Evolutionary conservation across 53 echinoderm and acorn worm genomes (phyloP).

Genomic region (Temnopleurus reevesii): DNA sequence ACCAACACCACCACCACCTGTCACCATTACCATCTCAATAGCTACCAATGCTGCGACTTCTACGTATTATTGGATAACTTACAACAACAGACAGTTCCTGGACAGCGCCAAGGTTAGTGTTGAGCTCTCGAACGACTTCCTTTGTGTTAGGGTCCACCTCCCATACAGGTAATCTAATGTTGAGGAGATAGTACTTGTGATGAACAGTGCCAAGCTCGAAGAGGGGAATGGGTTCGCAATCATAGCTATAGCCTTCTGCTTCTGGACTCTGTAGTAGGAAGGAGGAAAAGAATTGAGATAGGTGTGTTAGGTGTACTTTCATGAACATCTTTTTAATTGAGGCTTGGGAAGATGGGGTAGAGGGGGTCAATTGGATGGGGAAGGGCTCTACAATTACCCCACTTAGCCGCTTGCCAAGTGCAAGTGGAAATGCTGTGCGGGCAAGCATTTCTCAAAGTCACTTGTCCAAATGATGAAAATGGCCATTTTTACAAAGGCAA

Average conservation of each 20-base stretch:
- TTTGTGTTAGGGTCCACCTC: slow-evolving; percentile 37
- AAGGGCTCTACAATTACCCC: too few species aligned
- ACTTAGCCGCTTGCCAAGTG: too few species aligned
- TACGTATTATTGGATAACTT: slow-evolving; percentile 24
- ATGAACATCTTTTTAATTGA: too few species aligned
- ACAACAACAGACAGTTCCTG: slow-evolving; percentile 81
- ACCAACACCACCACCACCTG: too few species aligned
- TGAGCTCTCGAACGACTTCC: slow-evolving; percentile 49
- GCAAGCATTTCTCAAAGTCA: too few species aligned
- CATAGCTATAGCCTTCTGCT: slow-evolving; percentile 69
- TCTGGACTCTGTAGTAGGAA: slow-evolving; percentile 44
- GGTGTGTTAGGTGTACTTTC: too few species aligned
- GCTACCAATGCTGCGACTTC: not conserved
- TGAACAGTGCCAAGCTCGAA: slow-evolving; percentile 94
- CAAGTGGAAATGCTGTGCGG: too few species aligned
- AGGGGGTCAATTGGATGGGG: too few species aligned
- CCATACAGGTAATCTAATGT: slow-evolving; percentile 78
- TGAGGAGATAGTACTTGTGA: slow-evolving; percentile 87
- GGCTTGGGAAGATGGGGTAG: too few species aligned
- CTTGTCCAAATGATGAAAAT: too few species aligned
- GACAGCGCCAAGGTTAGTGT: slow-evolving; percentile 73
- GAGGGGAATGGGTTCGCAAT: slow-evolving; percentile 87
- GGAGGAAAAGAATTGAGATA: not conserved
- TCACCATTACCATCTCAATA: too few species aligned
- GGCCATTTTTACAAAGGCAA: too few species aligned